phyloP scores from a whole-genome alignment of 2,113 vertebrate species.

The Vidua chalybeata region DNA sequence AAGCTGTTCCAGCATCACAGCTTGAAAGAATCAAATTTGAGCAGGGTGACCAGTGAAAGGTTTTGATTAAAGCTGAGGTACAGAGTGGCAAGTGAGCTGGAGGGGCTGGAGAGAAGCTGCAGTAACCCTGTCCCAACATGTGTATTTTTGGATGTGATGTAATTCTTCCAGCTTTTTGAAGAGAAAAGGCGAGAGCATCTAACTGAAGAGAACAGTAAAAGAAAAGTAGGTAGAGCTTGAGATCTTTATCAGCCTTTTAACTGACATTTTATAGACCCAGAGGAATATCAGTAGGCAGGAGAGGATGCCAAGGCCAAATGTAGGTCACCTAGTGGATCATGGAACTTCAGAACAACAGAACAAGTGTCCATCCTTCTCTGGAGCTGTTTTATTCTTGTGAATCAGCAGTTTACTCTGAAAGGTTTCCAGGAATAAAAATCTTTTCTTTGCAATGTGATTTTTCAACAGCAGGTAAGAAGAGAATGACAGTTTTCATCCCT shows the following conservation, averaged over 20 bases:
- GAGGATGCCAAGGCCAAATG: background rate
- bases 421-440: background rate
- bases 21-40: background rate
- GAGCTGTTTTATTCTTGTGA: background rate
- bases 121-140: background rate
- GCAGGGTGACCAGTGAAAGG: background rate
- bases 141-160: background rate
- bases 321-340: background rate
- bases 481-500: background rate
- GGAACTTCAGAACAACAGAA: background rate
- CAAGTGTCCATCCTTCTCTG: background rate
- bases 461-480: background rate
- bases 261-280: background rate
- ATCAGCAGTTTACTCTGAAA: background rate
- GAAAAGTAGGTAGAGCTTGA: background rate
- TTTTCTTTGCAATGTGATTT: background rate
- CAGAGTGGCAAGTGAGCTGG: background rate
- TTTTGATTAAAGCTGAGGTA: background rate
- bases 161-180: background rate
- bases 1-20: background rate
- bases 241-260: background rate
- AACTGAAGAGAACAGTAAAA: background rate
- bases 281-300: background rate
- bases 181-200: background rate
- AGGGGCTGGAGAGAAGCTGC: background rate